These are phyloP conservation scores for Euwallacea similis DNA, from an alignment of 1,140 invertebrate genomes.

Conservation along the genomic window DNA sequence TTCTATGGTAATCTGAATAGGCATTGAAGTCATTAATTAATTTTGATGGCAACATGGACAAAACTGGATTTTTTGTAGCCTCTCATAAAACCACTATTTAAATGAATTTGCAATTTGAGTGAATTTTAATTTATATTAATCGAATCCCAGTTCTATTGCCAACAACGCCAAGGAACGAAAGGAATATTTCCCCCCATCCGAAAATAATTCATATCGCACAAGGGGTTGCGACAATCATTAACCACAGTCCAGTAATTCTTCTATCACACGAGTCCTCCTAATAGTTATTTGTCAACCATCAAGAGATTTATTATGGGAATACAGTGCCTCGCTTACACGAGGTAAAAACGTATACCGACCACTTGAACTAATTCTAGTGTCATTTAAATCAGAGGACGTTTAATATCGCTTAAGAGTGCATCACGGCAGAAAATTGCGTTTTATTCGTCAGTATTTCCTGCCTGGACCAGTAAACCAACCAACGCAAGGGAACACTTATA, in stretches of 20 bases:
- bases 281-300: constrained; percentile 36
- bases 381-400: constrained; percentile 24
- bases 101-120: too few relatives aligned
- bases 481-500: too few relatives aligned
- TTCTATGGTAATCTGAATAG: too few relatives aligned
- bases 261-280: constrained; percentile 25
- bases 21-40: too few relatives aligned
- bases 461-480: too few relatives aligned
- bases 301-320: constrained; percentile 37
- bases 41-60: too few relatives aligned
- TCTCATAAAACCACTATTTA: too few relatives aligned
- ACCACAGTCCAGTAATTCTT: constrained; percentile 26
- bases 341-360: constrained; percentile 14
- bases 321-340: constrained; percentile 5
- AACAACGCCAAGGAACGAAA: too few relatives aligned
- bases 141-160: too few relatives aligned
- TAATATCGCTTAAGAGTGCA: constrained; percentile 25
- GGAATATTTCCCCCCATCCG: background rate
- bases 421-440: constrained; percentile 7
- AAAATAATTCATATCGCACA: constrained; percentile 21
- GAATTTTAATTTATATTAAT: too few relatives aligned
- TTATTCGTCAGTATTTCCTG: background rate
- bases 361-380: constrained; percentile 29
- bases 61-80: too few relatives aligned
- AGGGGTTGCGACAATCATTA: constrained; percentile 34